Base-by-base conservation (phyloP, 2,888 invertebrate genomes). In the Eutolmus rufibarbis region DNA sequence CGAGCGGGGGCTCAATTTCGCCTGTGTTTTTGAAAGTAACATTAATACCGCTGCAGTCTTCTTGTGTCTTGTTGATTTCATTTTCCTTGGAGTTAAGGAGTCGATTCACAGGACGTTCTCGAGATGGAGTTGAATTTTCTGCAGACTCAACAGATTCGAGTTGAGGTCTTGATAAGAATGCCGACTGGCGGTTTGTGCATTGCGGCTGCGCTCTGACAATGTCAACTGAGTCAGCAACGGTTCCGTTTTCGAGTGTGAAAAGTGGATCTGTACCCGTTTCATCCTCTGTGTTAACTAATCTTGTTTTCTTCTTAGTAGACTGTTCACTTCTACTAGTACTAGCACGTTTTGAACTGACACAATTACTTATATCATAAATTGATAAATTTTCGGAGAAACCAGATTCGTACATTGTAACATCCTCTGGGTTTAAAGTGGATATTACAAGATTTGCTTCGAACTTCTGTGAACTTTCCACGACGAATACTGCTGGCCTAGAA, bases 391-490 rank as follows among this genome's bases (percentile, higher is more conserved):
- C 74, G 74, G 90, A 89, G 2, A 89, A 86, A 14, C 89, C 89
- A 3, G 91, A 90, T 5, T 91, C 91, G 28, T 90, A 91, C 86
- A 91, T 91, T 51, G 91, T 91, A 1, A 92, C 89, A 89, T 92
- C 92, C n/a, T 92, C 91, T 0, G 92, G 91, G 0, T 91, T 90
- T 3, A 92, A 89, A 1, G 92, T 97, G 8, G 98, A 97, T 89
- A 97, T 93, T 0, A 98, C 95, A 91, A 97, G 95, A 90, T 95
- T 95, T 23, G 95, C 96, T 93, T 97, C 96, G 92, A 97, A 97
- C 78, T 95, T 95, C 28, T 94, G 93, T 87, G 94, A 94, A 92
- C 95, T 96, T 90, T 96, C 95, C n/a, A 96, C 93, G 89, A 95
- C 94, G 89, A 97, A 95, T 51, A 96, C 94, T 4, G 96, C 94